Conservation (phyloP, 2,888 invertebrate species). For the Dolichopus griseipennis region DNA sequence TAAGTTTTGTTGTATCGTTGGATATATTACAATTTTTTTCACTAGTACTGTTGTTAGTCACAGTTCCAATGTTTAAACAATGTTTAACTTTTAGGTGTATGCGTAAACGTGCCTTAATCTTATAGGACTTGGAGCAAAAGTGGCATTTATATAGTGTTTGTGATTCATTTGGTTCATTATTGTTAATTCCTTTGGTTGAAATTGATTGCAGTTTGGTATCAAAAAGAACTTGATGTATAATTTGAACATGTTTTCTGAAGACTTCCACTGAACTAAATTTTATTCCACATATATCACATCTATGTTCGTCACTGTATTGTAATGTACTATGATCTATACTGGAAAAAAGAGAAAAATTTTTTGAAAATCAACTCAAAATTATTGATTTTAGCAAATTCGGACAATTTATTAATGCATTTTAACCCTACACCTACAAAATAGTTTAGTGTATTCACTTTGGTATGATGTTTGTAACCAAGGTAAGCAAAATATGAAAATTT, state of each 20-base stretch:
- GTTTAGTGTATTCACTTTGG: too few relatives aligned
- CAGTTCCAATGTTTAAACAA: slow-evolving; percentile 33
- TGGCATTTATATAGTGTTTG: slow-evolving; percentile 54
- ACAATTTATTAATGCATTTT: too few relatives aligned
- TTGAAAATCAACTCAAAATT: too few relatives aligned
- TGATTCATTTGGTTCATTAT: slow-evolving; percentile 34
- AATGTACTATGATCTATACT: not conserved
- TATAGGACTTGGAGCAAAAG: slow-evolving; percentile 68
- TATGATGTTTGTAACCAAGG: too few relatives aligned
- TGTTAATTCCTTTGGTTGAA: slow-evolving; percentile 18
- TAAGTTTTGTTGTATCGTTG: slow-evolving; percentile 28
- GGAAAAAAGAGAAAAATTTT: too few relatives aligned
- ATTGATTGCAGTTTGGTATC: slow-evolving; percentile 24
- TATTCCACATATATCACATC: slow-evolving; percentile 63
- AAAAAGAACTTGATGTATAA: slow-evolving; percentile 50
- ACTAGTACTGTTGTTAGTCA: not conserved
- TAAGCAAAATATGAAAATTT: too few relatives aligned
- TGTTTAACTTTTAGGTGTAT: slow-evolving; percentile 75
- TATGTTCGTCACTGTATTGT: slow-evolving; percentile 17
- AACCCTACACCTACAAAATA: too few relatives aligned
- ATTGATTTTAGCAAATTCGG: too few relatives aligned
- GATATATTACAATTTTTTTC: slow-evolving; percentile 11
- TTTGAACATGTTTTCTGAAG: slow-evolving; percentile 62
- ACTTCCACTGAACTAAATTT: slow-evolving; percentile 62
- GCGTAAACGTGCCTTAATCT: slow-evolving; percentile 73